These are phyloP conservation scores for Pseudocheirus occidentalis DNA, from an alignment of 2,797 vertebrate species.

Conservation along the genomic window DNA sequence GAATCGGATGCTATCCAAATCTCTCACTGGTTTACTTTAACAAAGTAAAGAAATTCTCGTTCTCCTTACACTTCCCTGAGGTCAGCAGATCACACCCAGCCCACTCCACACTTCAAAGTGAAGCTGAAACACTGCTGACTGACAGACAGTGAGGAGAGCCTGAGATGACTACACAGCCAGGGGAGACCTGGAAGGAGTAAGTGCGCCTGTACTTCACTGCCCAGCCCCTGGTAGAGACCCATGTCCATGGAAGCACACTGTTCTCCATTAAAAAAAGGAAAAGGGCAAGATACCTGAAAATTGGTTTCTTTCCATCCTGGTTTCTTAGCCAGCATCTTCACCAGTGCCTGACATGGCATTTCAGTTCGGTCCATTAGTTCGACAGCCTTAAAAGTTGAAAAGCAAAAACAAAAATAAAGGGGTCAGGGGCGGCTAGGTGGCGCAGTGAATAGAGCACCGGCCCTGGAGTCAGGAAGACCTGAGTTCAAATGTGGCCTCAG, in stretches of 20 bases:
- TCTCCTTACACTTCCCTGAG: conserved; percentile 5
- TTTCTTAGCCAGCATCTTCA: conserved; percentile 98
- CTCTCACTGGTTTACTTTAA: background rate
- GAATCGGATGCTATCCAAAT: background rate
- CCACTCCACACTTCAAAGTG: background rate
- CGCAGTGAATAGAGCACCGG: too few relatives aligned
- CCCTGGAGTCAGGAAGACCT: too few relatives aligned
- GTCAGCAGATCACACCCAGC: background rate
- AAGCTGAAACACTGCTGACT: background rate
- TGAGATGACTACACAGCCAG: background rate
- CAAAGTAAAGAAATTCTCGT: background rate
- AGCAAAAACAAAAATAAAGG: conserved; percentile 21
- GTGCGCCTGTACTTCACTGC: background rate
- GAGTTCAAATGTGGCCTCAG: too few relatives aligned
- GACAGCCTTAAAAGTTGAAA: conserved; percentile 88
- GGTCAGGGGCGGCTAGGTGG: too few relatives aligned
- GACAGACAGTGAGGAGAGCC: background rate
- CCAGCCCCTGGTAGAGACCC: conserved; percentile 7
- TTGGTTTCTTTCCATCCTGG: conserved; percentile 99
- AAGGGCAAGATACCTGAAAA: conserved; percentile 91
- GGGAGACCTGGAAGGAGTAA: conserved; percentile 6
- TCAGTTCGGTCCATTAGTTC: conserved; percentile 93
- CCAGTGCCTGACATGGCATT: conserved; percentile 98
- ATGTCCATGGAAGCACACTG: conserved; percentile 47
- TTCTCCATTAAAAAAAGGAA: conserved; percentile 39